phyloP scores from a whole-genome alignment of 2,888 invertebrate species.

The Caenorhabditis sp. region DNA sequence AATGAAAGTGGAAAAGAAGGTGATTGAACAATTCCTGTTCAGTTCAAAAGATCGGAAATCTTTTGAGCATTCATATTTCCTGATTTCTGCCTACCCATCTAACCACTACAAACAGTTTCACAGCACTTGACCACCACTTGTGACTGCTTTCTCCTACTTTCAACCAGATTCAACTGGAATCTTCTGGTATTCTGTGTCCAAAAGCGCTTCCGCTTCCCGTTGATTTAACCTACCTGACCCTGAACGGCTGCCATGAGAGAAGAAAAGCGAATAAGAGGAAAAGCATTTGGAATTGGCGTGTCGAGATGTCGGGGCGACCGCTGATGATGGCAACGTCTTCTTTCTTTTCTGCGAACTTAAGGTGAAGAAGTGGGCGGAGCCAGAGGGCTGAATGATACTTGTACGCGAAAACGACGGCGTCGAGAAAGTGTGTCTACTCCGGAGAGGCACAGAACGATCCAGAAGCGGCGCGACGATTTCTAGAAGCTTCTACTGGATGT shows the following conservation, averaged over 20 bases:
- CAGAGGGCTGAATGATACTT: slow-evolving; percentile 44
- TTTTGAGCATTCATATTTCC: no score
- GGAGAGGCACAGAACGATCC: not conserved
- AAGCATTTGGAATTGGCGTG: slow-evolving; percentile 20
- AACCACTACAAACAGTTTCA: slow-evolving; percentile 1
- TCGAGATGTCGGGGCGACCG: slow-evolving; percentile 9
- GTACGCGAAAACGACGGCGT: slow-evolving; percentile 9
- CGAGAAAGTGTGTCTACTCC: slow-evolving; percentile 6
- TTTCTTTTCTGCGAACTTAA: not conserved
- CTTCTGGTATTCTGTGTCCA: not conserved
- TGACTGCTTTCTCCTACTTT: not conserved
- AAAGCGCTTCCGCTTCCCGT: no score
- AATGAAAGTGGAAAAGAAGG: no score
- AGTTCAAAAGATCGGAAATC: no score
- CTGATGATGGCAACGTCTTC: slow-evolving; percentile 11
- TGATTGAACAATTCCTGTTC: no score
- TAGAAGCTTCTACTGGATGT: slow-evolving; percentile 19
- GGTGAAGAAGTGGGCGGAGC: slow-evolving; percentile 30
- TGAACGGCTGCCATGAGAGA: slow-evolving; percentile 28
- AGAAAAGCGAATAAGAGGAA: slow-evolving; percentile 43
- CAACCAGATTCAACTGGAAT: no score
- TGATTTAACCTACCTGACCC: slow-evolving; percentile 46
- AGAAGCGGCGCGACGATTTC: slow-evolving; percentile 2
- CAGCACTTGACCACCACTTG: not conserved
- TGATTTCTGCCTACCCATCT: no score